Percentiles rank a stretch among this genome's conserved stretches.
Conservation (phyloP, 2,797 vertebrate species). For the Malacoraja senta region DNA sequence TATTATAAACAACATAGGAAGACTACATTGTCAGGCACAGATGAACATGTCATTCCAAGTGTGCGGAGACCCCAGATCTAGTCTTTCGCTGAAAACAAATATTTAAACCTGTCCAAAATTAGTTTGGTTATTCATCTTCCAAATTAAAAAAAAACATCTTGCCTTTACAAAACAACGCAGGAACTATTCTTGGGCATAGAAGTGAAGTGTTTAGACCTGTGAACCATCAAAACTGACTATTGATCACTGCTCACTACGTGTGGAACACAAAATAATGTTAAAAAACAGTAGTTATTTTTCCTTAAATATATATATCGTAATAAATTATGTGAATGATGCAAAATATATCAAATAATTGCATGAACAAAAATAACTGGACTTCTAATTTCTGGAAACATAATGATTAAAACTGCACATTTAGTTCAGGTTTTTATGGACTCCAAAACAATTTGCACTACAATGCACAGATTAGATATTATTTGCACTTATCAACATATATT, state of each 20-base stretch:
- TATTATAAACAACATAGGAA: slow-evolving; percentile 10
- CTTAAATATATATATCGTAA: slow-evolving; percentile 46
- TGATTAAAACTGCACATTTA: background rate
- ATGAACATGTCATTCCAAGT: slow-evolving; percentile 24
- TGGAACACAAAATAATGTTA: background rate
- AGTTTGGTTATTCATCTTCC: background rate
- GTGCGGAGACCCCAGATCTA: background rate
- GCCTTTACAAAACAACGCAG: background rate
- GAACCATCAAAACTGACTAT: background rate
- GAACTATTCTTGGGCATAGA: background rate
- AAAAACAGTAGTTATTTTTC: slow-evolving; percentile 40
- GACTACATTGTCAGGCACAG: background rate
- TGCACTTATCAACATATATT: slow-evolving; percentile 41
- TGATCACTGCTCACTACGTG: background rate
- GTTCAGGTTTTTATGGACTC: background rate
- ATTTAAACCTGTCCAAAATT: background rate
- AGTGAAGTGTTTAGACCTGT: background rate
- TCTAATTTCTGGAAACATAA: background rate
- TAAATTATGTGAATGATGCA: slow-evolving; percentile 58
- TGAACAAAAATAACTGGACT: background rate
- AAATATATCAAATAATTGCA: slow-evolving; percentile 32
- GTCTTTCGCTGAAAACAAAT: background rate
- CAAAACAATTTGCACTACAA: background rate
- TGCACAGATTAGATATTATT: background rate
- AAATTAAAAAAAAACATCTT: background rate